Base-by-base conservation (phyloP, 2,888 invertebrate genomes). In the Ophion obscuratus region DNA sequence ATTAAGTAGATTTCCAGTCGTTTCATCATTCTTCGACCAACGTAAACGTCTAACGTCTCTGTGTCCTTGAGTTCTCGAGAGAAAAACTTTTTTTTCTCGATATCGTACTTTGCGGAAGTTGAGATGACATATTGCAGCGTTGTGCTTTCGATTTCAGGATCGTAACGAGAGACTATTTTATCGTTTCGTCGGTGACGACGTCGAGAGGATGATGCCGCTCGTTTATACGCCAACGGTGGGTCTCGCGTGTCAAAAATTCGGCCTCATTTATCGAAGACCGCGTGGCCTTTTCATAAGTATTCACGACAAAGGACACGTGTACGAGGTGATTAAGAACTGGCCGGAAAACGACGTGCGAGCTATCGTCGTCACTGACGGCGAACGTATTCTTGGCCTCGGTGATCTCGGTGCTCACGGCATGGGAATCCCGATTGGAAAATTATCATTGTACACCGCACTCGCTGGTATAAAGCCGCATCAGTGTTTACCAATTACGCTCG, bases 181-280 rank as follows among this genome's bases (percentile, higher is more conserved):
- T 94, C 96, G 97, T 53, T 96, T 99, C 74, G 95, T 99, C 67
- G 96, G 96, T 20, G 97, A 98, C 89, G 96, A 99, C 93, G 97
- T 99, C 36, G 96, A 97, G 70, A 96, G 97, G 87, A 96, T 98
- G 96, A 98, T 99, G 98, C 99, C 99, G 0, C 96, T 99, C 85
- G 99, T 99, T n/a, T 99, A 99, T 95, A 99, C 99, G 0, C 99
- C 99, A 0, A 98, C 99, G 0, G 99, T 99, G 14, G 99, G 99
- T 5, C 95, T 97, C 90, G 99, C 99, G 44, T 99, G 99, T 94
- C 99, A 99, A 95, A 98, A 99, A 94, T 99, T 97, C 94, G 99
- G 99, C 27, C 95, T 98, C 88, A 97, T 99, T 88, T 99, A 97
- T 95, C 96, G 97, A 89, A 95, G 98, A 88, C 99, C 99, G 1